Evolutionary conservation across 2,797 vertebrate genomes (phyloP).

Genomic region (Cynodonichthys magdalenae): DNA sequence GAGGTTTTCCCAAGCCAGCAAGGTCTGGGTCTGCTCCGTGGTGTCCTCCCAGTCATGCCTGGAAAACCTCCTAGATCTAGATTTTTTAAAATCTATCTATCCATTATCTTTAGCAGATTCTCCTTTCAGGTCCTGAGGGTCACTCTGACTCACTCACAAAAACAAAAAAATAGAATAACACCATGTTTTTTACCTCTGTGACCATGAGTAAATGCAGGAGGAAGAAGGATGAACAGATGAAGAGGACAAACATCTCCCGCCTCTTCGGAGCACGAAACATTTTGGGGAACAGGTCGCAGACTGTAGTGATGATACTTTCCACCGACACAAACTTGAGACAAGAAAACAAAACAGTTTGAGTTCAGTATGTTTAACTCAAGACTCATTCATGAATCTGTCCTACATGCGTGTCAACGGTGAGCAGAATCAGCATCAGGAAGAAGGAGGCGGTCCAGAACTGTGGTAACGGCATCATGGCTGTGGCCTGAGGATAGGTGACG

Average conservation of each 20-base stretch:
- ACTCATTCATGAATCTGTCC: not conserved
- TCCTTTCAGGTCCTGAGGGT: no score
- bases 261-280: slow-evolving; percentile 28
- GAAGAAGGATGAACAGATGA: slow-evolving; percentile 52
- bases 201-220: slow-evolving; percentile 49
- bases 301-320: slow-evolving; percentile 48
- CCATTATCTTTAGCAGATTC: no score
- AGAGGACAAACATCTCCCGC: slow-evolving; percentile 53
- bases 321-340: slow-evolving; percentile 57
- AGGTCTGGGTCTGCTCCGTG: no score
- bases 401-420: slow-evolving; percentile 87
- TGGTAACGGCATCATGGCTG: slow-evolving; percentile 68
- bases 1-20: no score
- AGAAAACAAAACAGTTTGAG: no score
- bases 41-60: no score
- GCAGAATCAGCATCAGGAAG: slow-evolving; percentile 72
- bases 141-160: no score
- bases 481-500: slow-evolving; percentile 72
- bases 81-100: no score
- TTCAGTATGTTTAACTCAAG: not conserved
- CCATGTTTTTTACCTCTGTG: slow-evolving; percentile 48
- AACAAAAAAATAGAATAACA: slow-evolving; percentile 8
- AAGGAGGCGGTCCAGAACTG: slow-evolving; percentile 71
- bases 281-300: slow-evolving; percentile 53
- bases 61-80: no score